phyloP scores from a whole-genome alignment of 1,140 invertebrate genomes.

The Paracyclopina nana region DNA sequence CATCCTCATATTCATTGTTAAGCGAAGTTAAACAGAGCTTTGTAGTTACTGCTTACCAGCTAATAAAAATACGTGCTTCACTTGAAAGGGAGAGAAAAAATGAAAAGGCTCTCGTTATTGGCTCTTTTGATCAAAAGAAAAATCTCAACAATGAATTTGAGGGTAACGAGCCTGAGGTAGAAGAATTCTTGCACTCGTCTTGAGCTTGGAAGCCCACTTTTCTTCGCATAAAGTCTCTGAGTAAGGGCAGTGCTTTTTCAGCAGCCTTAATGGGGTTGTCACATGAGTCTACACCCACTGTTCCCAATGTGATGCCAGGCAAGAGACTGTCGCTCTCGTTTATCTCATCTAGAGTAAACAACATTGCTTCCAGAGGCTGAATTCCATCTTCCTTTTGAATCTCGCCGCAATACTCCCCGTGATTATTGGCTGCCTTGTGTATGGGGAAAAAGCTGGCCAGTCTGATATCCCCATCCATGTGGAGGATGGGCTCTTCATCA shows the following conservation, averaged over 20 bases:
- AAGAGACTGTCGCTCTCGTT: constrained; percentile 28
- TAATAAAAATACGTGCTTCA: too few relatives aligned
- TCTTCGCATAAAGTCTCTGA: constrained; percentile 28
- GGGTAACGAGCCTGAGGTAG: too few relatives aligned
- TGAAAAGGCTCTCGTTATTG: too few relatives aligned
- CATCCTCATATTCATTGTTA: neutral
- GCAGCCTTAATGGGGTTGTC: constrained; percentile 31
- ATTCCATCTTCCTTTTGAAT: constrained; percentile 32
- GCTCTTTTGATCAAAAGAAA: too few relatives aligned
- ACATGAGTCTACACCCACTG: constrained; percentile 33
- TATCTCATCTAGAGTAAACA: constrained; percentile 33
- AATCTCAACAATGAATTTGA: too few relatives aligned
- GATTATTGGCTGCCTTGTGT: constrained; percentile 23
- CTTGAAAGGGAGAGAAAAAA: too few relatives aligned
- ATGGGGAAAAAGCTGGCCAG: constrained; percentile 37
- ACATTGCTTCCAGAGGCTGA: constrained; percentile 34
- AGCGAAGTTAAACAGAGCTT: too few relatives aligned
- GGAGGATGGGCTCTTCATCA: too few relatives aligned
- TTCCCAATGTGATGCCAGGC: constrained; percentile 32
- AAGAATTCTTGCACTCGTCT: too few relatives aligned
- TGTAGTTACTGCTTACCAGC: too few relatives aligned
- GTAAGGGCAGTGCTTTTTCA: constrained; percentile 33
- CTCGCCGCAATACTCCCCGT: constrained; percentile 26
- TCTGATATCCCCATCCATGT: too few relatives aligned
- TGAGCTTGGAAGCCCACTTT: too few relatives aligned